Evolutionary conservation across 2,113 vertebrate genomes (phyloP).

Genomic region (Prunella himalayana): DNA sequence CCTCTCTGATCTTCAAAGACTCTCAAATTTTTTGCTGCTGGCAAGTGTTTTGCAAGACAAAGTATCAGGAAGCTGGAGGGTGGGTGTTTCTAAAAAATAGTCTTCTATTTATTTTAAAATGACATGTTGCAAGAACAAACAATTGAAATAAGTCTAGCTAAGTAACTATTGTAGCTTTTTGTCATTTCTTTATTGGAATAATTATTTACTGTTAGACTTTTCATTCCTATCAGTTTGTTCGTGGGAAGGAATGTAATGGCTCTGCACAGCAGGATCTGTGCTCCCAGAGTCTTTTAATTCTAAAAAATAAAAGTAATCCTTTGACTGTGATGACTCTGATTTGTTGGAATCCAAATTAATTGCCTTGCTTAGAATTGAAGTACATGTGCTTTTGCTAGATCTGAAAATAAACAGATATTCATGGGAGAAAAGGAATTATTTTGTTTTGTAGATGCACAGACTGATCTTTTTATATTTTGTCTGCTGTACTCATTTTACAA

Average conservation of each 20-base stretch:
- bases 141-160: conserved; percentile 25
- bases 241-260: conserved; percentile 55
- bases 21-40: background rate
- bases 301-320: background rate
- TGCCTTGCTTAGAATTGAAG: conserved; percentile 46
- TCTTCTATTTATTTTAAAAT: conserved; percentile 71
- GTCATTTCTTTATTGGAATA: conserved; percentile 48
- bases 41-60: conserved; percentile 28
- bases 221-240: conserved; percentile 27
- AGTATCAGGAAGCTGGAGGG: background rate
- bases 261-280: conserved; percentile 72
- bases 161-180: background rate
- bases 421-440: conserved; percentile 38
- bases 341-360: conserved; percentile 35
- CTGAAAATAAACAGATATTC: conserved; percentile 27
- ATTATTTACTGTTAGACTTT: conserved; percentile 46
- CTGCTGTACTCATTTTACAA: conserved; percentile 33
- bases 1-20: background rate
- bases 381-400: conserved; percentile 8
- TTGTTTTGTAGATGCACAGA: conserved; percentile 20
- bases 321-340: conserved; percentile 29
- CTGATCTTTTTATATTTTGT: conserved; percentile 28
- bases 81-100: background rate
- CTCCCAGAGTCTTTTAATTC: background rate
- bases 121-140: conserved; percentile 4